Percentiles rank a stretch among this genome's conserved stretches.
Conservation (phyloP, 2,888 invertebrate genomes). For the Drosophila austrosaltans region DNA sequence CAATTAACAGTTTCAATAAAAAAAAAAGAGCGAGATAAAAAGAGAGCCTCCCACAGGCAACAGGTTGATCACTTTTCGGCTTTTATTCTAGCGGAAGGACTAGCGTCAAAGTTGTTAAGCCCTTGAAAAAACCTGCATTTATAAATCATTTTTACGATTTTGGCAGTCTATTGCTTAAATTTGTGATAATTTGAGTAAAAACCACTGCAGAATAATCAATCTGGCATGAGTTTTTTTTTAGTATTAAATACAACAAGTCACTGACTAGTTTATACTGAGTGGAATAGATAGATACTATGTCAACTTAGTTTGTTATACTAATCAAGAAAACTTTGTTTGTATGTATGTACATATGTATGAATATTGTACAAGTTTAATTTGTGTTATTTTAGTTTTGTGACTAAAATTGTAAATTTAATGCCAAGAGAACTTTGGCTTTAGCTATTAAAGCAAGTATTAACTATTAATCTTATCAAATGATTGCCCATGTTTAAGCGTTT, state of each 20-base stretch:
- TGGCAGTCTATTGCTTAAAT: no score
- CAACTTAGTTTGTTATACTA: not conserved
- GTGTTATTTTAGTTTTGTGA: no score
- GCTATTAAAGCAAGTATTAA: constrained; percentile 23
- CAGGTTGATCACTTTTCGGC: constrained; percentile 13
- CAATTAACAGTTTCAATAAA: constrained; percentile 16
- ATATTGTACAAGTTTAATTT: no score
- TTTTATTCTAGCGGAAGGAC: not conserved
- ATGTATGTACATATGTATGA: not conserved
- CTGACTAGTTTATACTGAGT: no score
- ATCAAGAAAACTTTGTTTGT: not conserved
- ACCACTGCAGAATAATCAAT: no score
- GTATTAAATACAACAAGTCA: no score
- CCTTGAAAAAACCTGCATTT: no score
- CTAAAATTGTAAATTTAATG: not conserved
- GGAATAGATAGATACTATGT: not conserved
- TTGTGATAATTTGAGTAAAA: no score
- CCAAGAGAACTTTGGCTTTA: constrained; percentile 9
- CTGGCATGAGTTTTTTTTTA: no score
- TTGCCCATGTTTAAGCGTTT: constrained; percentile 18
- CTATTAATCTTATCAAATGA: constrained; percentile 40
- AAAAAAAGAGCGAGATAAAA: not conserved
- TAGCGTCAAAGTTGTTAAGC: not conserved
- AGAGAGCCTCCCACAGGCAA: constrained; percentile 15
- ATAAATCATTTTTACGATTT: no score